phyloP scores from a whole-genome alignment of 2,888 invertebrate species.

The Aethes cnicana region DNA sequence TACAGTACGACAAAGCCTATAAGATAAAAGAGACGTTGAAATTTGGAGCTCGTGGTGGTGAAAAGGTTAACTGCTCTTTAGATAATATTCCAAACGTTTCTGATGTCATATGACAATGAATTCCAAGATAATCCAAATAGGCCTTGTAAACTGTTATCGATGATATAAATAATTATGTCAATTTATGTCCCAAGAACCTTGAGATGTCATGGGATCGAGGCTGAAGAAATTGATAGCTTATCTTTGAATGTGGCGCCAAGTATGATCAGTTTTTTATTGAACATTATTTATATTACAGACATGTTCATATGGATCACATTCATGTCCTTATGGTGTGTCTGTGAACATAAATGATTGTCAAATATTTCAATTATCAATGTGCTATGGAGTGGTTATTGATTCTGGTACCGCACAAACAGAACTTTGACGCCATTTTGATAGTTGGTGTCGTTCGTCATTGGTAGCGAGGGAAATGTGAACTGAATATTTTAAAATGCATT shows the following conservation, averaged over 20 bases:
- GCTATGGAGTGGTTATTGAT: conserved; percentile 3
- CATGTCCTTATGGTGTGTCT: neutral
- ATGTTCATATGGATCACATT: conserved; percentile 3
- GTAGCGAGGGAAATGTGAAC: conserved; percentile 7
- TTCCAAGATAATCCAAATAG: too few species aligned
- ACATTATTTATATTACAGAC: conserved; percentile 13
- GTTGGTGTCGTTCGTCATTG: conserved; percentile 5
- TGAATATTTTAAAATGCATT: neutral
- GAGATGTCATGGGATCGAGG: neutral
- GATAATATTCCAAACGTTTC: too few species aligned
- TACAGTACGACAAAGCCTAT: too few species aligned
- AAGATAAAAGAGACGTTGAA: too few species aligned
- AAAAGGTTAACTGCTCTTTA: too few species aligned
- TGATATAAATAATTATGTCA: neutral
- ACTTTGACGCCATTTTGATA: neutral
- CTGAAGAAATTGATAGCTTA: conserved; percentile 11
- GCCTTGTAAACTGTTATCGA: too few species aligned
- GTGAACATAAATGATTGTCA: conserved; percentile 5
- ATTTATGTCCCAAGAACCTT: neutral
- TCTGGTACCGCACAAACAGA: conserved; percentile 66
- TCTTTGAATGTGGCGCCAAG: conserved; percentile 10
- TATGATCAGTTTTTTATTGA: neutral
- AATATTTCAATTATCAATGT: conserved; percentile 8
- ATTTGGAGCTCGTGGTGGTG: too few species aligned
- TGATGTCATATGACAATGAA: too few species aligned